A percentile compares a stretch with the other conserved stretches of the same genome.
These are phyloP conservation scores for Gambusia holbrooki DNA, from an alignment of 2,113 vertebrate species.

Conservation along the genomic window DNA sequence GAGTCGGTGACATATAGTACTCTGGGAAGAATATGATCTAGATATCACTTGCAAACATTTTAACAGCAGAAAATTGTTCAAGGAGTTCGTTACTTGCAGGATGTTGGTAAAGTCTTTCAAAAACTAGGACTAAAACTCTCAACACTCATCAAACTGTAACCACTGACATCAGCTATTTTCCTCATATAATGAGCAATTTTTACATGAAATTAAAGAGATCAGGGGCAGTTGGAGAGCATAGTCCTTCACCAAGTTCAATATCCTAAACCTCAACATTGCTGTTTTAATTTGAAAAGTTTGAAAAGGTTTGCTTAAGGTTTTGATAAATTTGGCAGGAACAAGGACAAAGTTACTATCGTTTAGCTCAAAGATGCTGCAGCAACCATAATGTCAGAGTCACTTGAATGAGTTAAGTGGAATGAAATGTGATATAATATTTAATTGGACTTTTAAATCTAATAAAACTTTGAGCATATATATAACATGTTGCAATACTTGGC, in stretches of 20 bases:
- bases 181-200: neutral
- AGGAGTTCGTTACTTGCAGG: neutral
- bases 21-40: neutral
- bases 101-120: neutral
- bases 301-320: no score
- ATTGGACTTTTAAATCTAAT: neutral
- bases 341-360: no score
- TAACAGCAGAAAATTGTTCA: neutral
- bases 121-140: neutral
- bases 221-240: neutral
- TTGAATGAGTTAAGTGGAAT: no score
- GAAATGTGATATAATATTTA: neutral
- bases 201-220: neutral
- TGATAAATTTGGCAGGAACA: no score
- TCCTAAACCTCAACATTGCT: neutral
- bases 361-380: no score
- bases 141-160: neutral
- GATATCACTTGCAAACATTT: neutral
- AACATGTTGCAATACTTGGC: neutral
- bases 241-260: no score
- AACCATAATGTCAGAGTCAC: no score
- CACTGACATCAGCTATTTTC: neutral
- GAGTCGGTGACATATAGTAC: neutral
- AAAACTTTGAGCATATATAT: neutral
- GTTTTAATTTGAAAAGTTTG: neutral